Evolutionary conservation across 2,888 invertebrate genomes (phyloP), one percentile per base, ranked within the genome.

Genomic region (Eubasilissa splendida): DNA sequence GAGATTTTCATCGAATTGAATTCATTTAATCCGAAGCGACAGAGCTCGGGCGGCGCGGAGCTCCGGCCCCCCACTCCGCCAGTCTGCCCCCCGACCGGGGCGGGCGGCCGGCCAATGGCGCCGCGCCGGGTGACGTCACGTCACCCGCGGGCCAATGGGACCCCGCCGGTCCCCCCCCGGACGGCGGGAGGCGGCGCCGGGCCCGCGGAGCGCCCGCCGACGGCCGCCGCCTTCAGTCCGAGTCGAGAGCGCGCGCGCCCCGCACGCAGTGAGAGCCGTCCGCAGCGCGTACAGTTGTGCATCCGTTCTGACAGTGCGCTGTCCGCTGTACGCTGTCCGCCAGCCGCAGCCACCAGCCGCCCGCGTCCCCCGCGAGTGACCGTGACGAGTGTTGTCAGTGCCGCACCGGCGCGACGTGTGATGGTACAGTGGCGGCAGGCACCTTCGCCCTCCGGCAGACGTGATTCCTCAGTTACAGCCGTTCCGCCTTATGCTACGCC

Each of bases 211-310:
- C 87, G 52, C 73, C 77, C 58, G 89, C 88, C 89, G 83, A 84
- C 82, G 82, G 84, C 89, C 89, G 89, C 85, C 88, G 91, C 91
- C 91, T 90, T 91, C 92, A 92, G 92, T 92, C 86, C 91, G 92
- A 91, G 91, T 92, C 87, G 87, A 88, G 87, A 86, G 87, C 88
- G 87, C 87, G 88, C 87, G 90, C 89, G 87, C 87, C 87, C 87
- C 88, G 90, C 90, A 89, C 74, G 80, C 59, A 79, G 89, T 85
- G 42, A 10, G 65, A 58, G 76, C 85, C 12, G 63, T 42, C 78
- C 63, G 77, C 59, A 71, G 65, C 31, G 68, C 56, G 58, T 33
- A 77, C 54, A 66, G 56, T 68, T 8, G 76, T 66, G 54, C 11
- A 85, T 86, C 85, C 84, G 85, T 88, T 89, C 89, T 66, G 79